Percentiles rank a stretch among this genome's conserved stretches.
Conservation (phyloP, 2,888 invertebrate species). For the Sepiola atlantica region DNA sequence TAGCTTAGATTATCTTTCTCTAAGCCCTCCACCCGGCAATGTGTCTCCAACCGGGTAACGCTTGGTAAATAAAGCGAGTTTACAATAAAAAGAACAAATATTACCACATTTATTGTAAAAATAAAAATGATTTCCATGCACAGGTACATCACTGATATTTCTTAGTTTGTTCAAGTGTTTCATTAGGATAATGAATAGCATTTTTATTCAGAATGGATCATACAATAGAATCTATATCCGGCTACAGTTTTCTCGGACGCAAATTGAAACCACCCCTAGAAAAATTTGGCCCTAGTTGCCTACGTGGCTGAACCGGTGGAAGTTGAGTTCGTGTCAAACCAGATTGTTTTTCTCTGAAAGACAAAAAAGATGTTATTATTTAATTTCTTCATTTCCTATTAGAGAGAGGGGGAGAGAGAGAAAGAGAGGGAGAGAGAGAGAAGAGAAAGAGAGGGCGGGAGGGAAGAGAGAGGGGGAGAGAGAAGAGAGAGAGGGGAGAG, state of each 20-base stretch:
- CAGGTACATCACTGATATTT: background rate
- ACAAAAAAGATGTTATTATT: background rate
- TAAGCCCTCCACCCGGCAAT: no score
- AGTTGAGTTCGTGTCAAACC: slow-evolving; percentile 70
- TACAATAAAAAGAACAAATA: no score
- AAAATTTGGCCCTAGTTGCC: slow-evolving; percentile 72
- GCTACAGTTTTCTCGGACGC: slow-evolving; percentile 68
- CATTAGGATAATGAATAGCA: background rate
- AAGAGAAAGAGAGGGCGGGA: no score
- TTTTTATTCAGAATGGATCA: background rate
- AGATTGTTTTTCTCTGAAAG: slow-evolving; percentile 70
- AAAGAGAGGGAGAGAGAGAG: no score
- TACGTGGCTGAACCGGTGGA: slow-evolving; percentile 72
- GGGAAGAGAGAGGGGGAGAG: no score
- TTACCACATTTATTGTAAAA: no score
- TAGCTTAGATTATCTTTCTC: no score
- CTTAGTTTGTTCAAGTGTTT: background rate
- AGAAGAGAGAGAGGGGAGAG: no score
- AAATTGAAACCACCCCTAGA: slow-evolving; percentile 75
- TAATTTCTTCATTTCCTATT: background rate
- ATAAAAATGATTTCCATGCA: no score
- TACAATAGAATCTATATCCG: slow-evolving; percentile 48
- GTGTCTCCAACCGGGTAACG: no score
- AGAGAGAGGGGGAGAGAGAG: no score
- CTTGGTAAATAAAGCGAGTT: no score